Base-by-base conservation (phyloP, 2,113 vertebrate genomes). In the Pteruthius melanotis region DNA sequence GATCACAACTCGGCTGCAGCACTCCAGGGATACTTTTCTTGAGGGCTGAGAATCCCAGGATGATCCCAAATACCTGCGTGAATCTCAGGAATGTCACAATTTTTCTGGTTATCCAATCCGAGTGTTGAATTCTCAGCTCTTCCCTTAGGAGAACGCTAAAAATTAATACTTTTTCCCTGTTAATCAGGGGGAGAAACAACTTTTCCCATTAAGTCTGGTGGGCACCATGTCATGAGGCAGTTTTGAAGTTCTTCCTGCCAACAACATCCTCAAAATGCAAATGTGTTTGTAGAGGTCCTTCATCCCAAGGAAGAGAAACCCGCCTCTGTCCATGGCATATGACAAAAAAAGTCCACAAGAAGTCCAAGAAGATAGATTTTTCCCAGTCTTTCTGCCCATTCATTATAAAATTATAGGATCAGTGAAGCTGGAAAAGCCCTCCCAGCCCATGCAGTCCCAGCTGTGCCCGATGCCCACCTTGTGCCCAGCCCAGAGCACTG, bases 381-480 rank as follows among this genome's bases (percentile, higher is more conserved):
- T 31, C 19, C 27, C 35, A 56, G 74, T 17, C 18, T 33, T 77
- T 80, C 60, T 57, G 31, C 18, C 23, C 9, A 10, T 45, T 78
- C 4, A 7, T n/a, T 47, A 11, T 2, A 22, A 27, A 63, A 79
- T 54, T 14, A 26, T 6, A 24, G 33, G 19, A 37, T 33, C 12
- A 2, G 0, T 50, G 0, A 39, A 13, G n/a, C 14, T 60, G 45
- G 28, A 27, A 49, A 80, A 42, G 2, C 11, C 42, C 26, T 57
- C 14, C 26, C 11, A 88, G 76, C 15, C 35, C 50, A 6, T 15
- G 17, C 6, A 80, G 57, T 1, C 17, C 76, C 1, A 15, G 7
- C 31, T 63, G 42, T 64, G 23, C 45, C 71, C 5, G 0, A 7
- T 68, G 13, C 37, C 12, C 28, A 66, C 33, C 11, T 59, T 74